Percentiles rank a stretch among this genome's conserved stretches.
Conservation (phyloP, 2,797 vertebrate species). For the Melanotaenia pygmaea region DNA sequence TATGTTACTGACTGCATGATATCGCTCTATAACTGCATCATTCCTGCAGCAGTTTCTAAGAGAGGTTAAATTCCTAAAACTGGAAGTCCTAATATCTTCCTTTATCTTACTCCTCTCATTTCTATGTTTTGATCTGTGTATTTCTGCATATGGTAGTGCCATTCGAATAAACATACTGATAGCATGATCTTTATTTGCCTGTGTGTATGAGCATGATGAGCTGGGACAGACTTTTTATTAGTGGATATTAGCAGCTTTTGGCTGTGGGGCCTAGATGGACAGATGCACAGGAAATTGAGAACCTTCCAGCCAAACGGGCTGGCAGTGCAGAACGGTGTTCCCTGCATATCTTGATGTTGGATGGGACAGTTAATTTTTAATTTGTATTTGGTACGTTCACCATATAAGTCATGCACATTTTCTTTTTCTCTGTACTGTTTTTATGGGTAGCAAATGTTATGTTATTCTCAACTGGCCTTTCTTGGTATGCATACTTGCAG, state of each 20-base stretch:
- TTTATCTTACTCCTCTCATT: background rate
- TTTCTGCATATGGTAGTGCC: slow-evolving; percentile 15
- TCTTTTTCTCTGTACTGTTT: background rate
- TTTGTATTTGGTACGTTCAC: slow-evolving; percentile 14
- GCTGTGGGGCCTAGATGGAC: slow-evolving; percentile 36
- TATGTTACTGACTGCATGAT: background rate
- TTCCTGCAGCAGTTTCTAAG: background rate
- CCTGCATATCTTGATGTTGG: slow-evolving; percentile 29
- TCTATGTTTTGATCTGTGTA: background rate
- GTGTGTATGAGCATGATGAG: slow-evolving; percentile 26
- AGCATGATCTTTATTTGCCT: slow-evolving; percentile 8
- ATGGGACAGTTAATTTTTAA: slow-evolving; percentile 13
- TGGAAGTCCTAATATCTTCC: background rate
- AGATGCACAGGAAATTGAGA: slow-evolving; percentile 67
- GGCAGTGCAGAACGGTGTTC: slow-evolving; percentile 23
- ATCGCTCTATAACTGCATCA: background rate
- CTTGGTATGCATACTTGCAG: slow-evolving; percentile 15
- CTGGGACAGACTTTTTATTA: slow-evolving; percentile 33
- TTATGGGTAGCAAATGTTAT: background rate
- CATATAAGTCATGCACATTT: background rate
- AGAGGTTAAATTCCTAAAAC: background rate
- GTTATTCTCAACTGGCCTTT: background rate
- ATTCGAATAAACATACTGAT: slow-evolving; percentile 4
- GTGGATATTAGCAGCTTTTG: slow-evolving; percentile 42
- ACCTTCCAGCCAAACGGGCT: slow-evolving; percentile 42